Evolutionary conservation across 2,113 vertebrate species (phyloP).

Genomic region (Uria lomvia): DNA sequence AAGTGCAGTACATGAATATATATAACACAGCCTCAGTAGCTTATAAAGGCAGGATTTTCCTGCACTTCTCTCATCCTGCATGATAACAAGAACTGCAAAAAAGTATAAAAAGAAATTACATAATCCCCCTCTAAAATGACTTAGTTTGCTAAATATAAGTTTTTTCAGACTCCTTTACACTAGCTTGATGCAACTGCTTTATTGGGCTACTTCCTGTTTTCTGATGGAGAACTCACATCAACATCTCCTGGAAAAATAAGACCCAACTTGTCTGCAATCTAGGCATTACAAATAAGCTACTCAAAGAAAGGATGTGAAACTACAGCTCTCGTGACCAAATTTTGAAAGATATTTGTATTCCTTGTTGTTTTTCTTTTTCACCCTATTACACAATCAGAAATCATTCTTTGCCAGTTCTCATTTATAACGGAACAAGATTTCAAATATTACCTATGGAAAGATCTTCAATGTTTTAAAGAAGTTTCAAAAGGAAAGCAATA

Average conservation of each 20-base stretch:
- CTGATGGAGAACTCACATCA: constrained; percentile 64
- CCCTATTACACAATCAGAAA: neutral
- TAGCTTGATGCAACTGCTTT: constrained; percentile 70
- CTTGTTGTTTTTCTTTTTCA: neutral
- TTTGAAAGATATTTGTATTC: neutral
- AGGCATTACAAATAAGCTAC: neutral
- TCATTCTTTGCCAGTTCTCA: neutral
- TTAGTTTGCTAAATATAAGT: neutral
- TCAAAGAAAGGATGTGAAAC: neutral
- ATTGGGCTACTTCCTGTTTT: constrained; percentile 83
- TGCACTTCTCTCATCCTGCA: neutral
- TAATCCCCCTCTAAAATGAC: constrained; percentile 22
- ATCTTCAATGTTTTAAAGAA: neutral
- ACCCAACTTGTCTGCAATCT: neutral
- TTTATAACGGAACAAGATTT: neutral
- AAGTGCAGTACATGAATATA: neutral
- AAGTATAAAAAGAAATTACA: constrained; percentile 7
- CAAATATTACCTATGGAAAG: neutral
- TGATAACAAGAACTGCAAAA: neutral
- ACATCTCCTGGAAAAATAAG: constrained; percentile 49
- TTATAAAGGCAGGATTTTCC: constrained; percentile 18
- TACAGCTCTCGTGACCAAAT: neutral
- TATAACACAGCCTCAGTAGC: neutral
- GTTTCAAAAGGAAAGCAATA: neutral
- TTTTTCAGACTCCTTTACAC: constrained; percentile 37